Base-by-base conservation (phyloP, 1,140 invertebrate species). In the Drosophila paulistorum region DNA sequence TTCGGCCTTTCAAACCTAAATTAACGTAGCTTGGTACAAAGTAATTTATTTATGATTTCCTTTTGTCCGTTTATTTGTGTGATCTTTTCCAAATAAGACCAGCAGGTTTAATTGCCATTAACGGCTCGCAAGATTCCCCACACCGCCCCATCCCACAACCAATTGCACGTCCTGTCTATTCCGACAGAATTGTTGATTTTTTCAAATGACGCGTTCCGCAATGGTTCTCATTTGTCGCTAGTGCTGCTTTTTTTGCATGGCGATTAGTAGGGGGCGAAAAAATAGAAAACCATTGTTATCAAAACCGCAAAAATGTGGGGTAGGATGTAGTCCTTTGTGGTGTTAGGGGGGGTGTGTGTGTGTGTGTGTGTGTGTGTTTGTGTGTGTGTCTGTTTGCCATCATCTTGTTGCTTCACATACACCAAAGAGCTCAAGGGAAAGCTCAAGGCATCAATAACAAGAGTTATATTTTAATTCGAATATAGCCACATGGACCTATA, bases 281-380 rank as follows among this genome's bases (percentile, higher is more conserved):
- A 33, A 45, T 35, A 37, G 26, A 41, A 64, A 70, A 60, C 65
- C 42, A 78, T 86, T 80, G 73, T 66, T 70, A 69, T 39, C 84
- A 78, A 80, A 78, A 80, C 84, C 84, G 74, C 83, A 87, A 69
- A 79, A 74, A 83, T 82, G 78, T 80, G 17, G 20, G 35, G 26
- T 3, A 26, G 4, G 26, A 26, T 26, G 26, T 1, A 3, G 26
- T 26, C 26, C 2, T 26, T 57, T 20, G 41, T 42, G n/a, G 20
- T 61, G 33, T 2, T 5, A 20, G 39, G 39, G 2, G 11, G 17
- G 51, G 26, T n/a, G n/a, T n/a, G n/a, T n/a, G n/a, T n/a, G n/a
- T n/a, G n/a, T n/a, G n/a, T n/a, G n/a, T n/a, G n/a, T n/a, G n/a
- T n/a, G n/a, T n/a, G 39, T 26, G 26, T 26, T 26, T 26, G 14